Evolutionary conservation across 2,113 vertebrate genomes (phyloP).

Genomic region (Marcusenius ussheri): DNA sequence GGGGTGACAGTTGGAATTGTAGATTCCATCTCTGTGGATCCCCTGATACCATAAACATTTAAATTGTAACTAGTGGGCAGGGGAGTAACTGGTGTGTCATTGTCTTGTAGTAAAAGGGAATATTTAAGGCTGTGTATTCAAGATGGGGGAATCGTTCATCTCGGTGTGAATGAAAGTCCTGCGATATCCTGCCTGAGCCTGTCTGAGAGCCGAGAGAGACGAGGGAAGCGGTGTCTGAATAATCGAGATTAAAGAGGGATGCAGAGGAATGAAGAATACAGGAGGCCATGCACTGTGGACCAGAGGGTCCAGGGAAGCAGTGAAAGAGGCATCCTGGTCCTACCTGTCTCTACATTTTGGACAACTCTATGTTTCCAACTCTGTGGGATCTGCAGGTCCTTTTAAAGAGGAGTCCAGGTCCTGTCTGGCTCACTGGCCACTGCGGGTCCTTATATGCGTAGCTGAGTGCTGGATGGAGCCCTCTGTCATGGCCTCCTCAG

Average conservation of each 20-base stretch:
- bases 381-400: not conserved
- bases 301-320: not conserved
- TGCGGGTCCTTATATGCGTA: not conserved
- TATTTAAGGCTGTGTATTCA: not conserved
- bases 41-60: not conserved
- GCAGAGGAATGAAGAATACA: not conserved
- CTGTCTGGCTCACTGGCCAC: not conserved
- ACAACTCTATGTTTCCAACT: no score
- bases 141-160: not conserved
- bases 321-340: not conserved
- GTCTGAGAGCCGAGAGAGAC: not conserved
- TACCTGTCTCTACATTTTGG: not conserved
- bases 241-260: not conserved
- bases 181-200: not conserved
- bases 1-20: not conserved
- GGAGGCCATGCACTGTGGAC: not conserved
- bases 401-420: not conserved
- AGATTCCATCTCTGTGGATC: not conserved
- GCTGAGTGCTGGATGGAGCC: not conserved
- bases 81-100: not conserved
- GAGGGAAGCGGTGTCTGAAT: slow-evolving; percentile 15
- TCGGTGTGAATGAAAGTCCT: not conserved
- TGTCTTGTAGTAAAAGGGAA: not conserved
- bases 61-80: not conserved
- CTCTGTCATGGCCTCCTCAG: not conserved